Base-by-base conservation (phyloP, 2,113 vertebrate species). In the Lagopus leucura region DNA sequence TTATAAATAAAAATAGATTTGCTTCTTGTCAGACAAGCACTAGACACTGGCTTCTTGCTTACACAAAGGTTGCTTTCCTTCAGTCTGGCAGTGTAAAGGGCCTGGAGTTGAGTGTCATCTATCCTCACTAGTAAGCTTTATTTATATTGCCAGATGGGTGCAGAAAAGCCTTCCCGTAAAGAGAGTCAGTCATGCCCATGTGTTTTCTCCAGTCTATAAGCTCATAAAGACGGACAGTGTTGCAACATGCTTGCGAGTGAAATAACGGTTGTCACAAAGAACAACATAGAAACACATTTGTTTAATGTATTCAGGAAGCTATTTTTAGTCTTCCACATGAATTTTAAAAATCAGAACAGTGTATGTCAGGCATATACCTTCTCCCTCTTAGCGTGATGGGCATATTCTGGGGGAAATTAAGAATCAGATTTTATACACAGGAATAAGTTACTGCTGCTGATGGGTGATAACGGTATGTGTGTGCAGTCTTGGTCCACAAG, bases 1-100 rank as follows among this genome's bases (percentile, higher is more conserved):
- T 55, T 66, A 40, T 72, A 80, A 85, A 88, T 82, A 91, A 71
- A 95, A 95, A 95, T 91, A 97, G 93, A 91, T 94, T 89, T 88
- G 13, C 60, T 94, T 86, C 75, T 81, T 90, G 78, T 89, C 86
- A 75, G 77, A 55, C 80, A 0, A 91, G 27, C 75, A 76, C 50
- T 77, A 61, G 27, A 65, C 58, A 40, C 24, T 14, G 16, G 7
- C 55, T 83, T 87, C 36, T 85, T 72, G 12, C 42, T 63, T 45
- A 54, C 55, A 36, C 25, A 4, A 64, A 40, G 42, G 25, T 42
- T 54, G 66, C 76, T 90, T 89, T 80, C 48, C 58, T 22, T 43
- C 74, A 90, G 84, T 89, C 94, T 96, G 92, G 79, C 88, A 80
- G 85, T 34, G 32, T 67, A 70, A 92, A 96, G 89, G 71, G 61